Conservation (phyloP, 2,888 invertebrate species). For the Amblyteles armatorius region DNA sequence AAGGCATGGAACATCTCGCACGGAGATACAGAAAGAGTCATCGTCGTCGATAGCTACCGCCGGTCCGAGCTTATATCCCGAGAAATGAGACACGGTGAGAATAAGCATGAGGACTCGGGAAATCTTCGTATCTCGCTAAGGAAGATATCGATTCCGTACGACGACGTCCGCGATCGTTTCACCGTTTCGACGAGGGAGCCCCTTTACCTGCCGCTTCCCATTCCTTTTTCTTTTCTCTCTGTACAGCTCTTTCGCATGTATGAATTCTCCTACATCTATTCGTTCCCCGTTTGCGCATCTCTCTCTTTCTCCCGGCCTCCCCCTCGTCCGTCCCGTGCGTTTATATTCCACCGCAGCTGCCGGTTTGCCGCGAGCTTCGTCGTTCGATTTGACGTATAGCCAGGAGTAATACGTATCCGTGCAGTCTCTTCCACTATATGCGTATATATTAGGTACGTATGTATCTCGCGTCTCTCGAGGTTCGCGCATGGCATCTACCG, state of each 20-base stretch:
- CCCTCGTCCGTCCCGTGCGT: conserved; percentile 34
- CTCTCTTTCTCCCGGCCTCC: not conserved
- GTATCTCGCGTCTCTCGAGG: conserved; percentile 35
- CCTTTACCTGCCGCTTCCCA: conserved; percentile 12
- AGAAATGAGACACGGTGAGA: conserved; percentile 50
- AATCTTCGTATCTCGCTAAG: conserved; percentile 58
- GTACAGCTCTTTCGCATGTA: conserved; percentile 34
- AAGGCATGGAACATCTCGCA: conserved; percentile 34
- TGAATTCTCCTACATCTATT: conserved; percentile 44
- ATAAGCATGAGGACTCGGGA: conserved; percentile 41
- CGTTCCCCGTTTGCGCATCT: conserved; percentile 23
- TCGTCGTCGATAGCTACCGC: conserved; percentile 42
- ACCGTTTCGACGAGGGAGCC: not conserved
- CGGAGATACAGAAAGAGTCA: conserved; percentile 4
- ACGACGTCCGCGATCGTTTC: conserved; percentile 57
- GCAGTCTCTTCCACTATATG: not conserved
- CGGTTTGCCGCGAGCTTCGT: conserved; percentile 42
- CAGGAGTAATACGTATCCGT: conserved; percentile 50
- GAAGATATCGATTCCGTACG: conserved; percentile 62
- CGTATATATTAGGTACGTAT: conserved; percentile 41
- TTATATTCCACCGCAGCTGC: conserved; percentile 54
- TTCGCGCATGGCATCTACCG: conserved; percentile 1
- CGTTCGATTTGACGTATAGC: conserved; percentile 62
- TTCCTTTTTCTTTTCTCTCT: conserved; percentile 6
- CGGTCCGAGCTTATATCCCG: not conserved